A percentile compares a stretch with the other conserved stretches of the same genome.
Evolutionary conservation across 2,113 vertebrate species (phyloP).

Genomic region (Microcebus ravelobensis): DNA sequence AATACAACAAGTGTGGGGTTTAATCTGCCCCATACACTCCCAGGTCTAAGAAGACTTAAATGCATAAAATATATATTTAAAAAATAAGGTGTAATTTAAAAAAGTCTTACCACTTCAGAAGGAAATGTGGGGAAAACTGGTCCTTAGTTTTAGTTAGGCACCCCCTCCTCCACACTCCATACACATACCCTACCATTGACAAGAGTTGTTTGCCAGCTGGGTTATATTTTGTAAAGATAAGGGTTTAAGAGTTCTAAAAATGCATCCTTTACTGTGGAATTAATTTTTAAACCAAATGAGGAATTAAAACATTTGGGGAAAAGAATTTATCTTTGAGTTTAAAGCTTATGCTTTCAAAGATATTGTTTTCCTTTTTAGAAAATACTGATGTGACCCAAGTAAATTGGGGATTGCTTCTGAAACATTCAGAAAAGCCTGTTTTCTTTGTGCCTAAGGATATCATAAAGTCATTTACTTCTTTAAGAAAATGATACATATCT

Average conservation of each 20-base stretch:
- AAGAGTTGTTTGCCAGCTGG: background rate
- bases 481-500: constrained; percentile 57
- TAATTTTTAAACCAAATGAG: constrained; percentile 52
- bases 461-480: constrained; percentile 50
- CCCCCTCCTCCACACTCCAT: too few relatives aligned
- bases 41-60: background rate
- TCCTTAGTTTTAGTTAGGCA: background rate
- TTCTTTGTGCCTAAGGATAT: constrained; percentile 53
- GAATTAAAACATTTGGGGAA: constrained; percentile 38
- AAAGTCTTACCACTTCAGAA: background rate
- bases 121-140: background rate
- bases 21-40: background rate
- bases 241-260: constrained; percentile 24
- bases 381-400: background rate
- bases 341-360: constrained; percentile 41
- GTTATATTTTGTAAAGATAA: constrained; percentile 26
- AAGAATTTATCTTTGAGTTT: constrained; percentile 59
- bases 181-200: background rate
- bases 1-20: background rate
- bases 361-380: constrained; percentile 56
- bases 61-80: background rate
- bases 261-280: background rate
- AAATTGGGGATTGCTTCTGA: background rate
- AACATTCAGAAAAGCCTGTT: background rate
- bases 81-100: background rate